Base-by-base conservation (phyloP, 2,113 vertebrate species). In the Gymnogyps californianus region DNA sequence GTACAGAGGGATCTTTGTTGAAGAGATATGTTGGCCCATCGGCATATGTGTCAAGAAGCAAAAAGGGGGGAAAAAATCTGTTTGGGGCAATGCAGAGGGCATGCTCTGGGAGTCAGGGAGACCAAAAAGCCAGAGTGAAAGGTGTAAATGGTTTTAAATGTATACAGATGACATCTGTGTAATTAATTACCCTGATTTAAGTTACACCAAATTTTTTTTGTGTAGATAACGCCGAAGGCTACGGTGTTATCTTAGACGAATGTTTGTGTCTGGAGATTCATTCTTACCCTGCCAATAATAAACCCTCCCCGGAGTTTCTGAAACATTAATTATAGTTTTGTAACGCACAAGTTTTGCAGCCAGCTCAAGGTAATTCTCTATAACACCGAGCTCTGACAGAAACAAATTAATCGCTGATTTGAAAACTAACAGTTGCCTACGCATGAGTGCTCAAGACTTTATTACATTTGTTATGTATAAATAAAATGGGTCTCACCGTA, bases 301-400 rank as follows among this genome's bases (percentile, higher is more conserved):
- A 95, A 78, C 82, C 77, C 87, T 91, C 72, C 89, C 76, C 0
- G 0, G 51, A 84, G 83, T 91, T 94, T 93, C 72, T 92, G 89
- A 83, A 78, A 74, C 72, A 70, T 84, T 92, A 91, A 89, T 96
- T 96, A 92, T 9, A 81, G 55, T 92, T 96, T 91, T 81, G 89
- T 81, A 89, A 96, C 1, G 1, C 0, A 0, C 20, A 34, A 49
- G 67, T 94, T 94, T 95, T 94, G 93, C 94, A 94, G 82, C 29
- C 42, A 62, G 80, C 89, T 92, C 83, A 44, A 46, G 69, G 67
- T 92, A 70, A 86, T 78, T 91, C 91, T 55, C 86, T 54, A 1
- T 25, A 86, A 83, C 70, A 57, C 24, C 5, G 6, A 47, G 36
- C 54, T 86, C 79, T 77, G 80, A 71, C 86, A 95, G 91, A 86